phyloP scores from a whole-genome alignment of 2,888 invertebrate species.

The Peribatodes rhomboidaria region DNA sequence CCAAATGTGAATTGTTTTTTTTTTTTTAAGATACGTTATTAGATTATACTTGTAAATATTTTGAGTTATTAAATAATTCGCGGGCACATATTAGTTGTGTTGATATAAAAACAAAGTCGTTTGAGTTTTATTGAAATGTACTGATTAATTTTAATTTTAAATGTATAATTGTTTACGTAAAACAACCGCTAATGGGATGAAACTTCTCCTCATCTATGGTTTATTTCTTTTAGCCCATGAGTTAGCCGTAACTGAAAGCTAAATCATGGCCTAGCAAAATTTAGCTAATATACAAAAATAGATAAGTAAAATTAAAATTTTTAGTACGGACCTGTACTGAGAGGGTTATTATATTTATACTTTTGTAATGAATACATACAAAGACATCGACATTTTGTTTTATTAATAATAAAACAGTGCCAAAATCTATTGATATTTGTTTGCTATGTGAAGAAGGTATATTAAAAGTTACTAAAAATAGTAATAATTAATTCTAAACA shows the following conservation, averaged over 20 bases:
- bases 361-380: slow-evolving; percentile 25
- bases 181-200: slow-evolving; percentile 68
- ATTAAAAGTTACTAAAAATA: slow-evolving; percentile 27
- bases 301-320: not conserved
- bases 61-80: slow-evolving; percentile 25
- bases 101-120: slow-evolving; percentile 64
- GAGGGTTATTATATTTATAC: slow-evolving; percentile 28
- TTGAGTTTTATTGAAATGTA: slow-evolving; percentile 83
- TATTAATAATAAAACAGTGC: slow-evolving; percentile 40
- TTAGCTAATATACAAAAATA: slow-evolving; percentile 12
- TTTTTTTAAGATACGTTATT: slow-evolving; percentile 48
- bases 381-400: slow-evolving; percentile 30
- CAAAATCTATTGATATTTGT: slow-evolving; percentile 38
- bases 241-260: not conserved
- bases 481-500: slow-evolving; percentile 21
- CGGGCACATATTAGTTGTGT: slow-evolving; percentile 39
- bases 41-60: slow-evolving; percentile 52
- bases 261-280: slow-evolving; percentile 50
- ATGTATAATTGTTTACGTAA: slow-evolving; percentile 76
- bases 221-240: slow-evolving; percentile 44
- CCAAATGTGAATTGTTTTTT: slow-evolving; percentile 53
- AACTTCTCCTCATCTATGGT: slow-evolving; percentile 79
- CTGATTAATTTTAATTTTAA: slow-evolving; percentile 84
- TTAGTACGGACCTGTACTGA: not conserved
- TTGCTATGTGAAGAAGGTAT: slow-evolving; percentile 21